Evolutionary conservation across 1,140 invertebrate genomes (phyloP).

Genomic region (Thereuonema tuberculata): DNA sequence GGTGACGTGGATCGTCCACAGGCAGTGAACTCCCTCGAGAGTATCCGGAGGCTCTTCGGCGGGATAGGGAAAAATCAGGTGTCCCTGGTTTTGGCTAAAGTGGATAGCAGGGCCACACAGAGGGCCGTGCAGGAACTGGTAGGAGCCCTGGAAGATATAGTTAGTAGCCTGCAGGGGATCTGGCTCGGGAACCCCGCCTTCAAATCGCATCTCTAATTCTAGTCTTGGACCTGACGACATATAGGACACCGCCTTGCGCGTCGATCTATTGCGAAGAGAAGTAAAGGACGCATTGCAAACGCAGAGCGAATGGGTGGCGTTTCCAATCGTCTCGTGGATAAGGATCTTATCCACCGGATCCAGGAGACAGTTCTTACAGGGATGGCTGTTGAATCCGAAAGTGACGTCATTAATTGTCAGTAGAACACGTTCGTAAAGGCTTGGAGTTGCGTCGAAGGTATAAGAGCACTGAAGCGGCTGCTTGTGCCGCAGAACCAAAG

Average conservation of each 20-base stretch:
- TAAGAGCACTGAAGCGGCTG: background rate
- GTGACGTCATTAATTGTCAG: constrained; percentile 44
- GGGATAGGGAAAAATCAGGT: constrained; percentile 58
- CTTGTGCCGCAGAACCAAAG: background rate
- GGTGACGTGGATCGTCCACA: constrained; percentile 60
- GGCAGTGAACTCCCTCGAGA: constrained; percentile 48
- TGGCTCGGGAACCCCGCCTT: constrained; percentile 44
- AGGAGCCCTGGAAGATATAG: constrained; percentile 65
- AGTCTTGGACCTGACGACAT: constrained; percentile 60
- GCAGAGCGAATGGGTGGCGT: background rate
- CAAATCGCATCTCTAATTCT: constrained; percentile 61
- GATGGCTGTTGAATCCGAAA: constrained; percentile 34
- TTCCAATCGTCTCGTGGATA: constrained; percentile 12
- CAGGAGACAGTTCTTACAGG: constrained; percentile 38
- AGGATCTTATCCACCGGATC: constrained; percentile 68
- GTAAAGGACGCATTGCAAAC: background rate
- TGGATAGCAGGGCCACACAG: constrained; percentile 66
- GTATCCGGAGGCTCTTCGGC: constrained; percentile 30
- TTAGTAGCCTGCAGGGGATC: background rate
- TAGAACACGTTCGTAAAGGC: background rate
- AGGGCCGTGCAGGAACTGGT: constrained; percentile 74
- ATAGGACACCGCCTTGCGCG: constrained; percentile 25
- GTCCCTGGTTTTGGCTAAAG: constrained; percentile 54
- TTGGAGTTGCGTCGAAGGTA: background rate
- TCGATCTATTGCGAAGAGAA: background rate